Conservation (phyloP, 1,140 invertebrate genomes). For the Lepeophtheirus salmonis region DNA sequence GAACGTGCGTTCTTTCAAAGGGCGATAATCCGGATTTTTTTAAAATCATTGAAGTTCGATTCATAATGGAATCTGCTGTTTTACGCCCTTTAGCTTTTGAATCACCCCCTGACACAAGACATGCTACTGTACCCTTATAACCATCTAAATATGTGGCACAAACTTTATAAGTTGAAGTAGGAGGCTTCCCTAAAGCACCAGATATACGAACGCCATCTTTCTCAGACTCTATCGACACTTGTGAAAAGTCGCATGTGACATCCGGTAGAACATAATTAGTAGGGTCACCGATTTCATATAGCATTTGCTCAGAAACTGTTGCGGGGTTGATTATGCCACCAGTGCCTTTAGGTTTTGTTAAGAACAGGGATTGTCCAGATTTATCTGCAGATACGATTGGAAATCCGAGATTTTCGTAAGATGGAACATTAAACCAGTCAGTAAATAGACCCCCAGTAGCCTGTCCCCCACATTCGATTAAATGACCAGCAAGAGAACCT, state of each 20-base stretch:
- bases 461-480: slow-evolving; percentile 37
- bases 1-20: slow-evolving; percentile 29
- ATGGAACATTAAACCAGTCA: slow-evolving; percentile 32
- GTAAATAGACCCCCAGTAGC: slow-evolving; percentile 35
- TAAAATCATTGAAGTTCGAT: slow-evolving; percentile 29
- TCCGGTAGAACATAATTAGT: slow-evolving; percentile 33
- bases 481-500: slow-evolving; percentile 33
- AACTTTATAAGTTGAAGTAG: slow-evolving; percentile 32
- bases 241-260: slow-evolving; percentile 34
- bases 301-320: slow-evolving; percentile 33
- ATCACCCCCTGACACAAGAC: slow-evolving; percentile 30
- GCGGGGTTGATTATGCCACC: slow-evolving; percentile 31
- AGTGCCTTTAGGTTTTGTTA: slow-evolving; percentile 33
- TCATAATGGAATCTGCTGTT: slow-evolving; percentile 32
- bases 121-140: slow-evolving; percentile 29
- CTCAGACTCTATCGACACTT: slow-evolving; percentile 26
- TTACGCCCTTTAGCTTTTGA: slow-evolving; percentile 31
- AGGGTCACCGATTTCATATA: slow-evolving; percentile 36
- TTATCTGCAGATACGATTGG: slow-evolving; percentile 32
- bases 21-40: slow-evolving; percentile 27
- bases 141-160: slow-evolving; percentile 29
- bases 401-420: slow-evolving; percentile 33
- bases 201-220: slow-evolving; percentile 28
- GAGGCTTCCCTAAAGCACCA: slow-evolving; percentile 31
- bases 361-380: slow-evolving; percentile 28